Percentiles rank a stretch among this genome's conserved stretches.
phyloP scores from a whole-genome alignment of 2,888 invertebrate genomes.

The Scaptomyza polygonia region DNA sequence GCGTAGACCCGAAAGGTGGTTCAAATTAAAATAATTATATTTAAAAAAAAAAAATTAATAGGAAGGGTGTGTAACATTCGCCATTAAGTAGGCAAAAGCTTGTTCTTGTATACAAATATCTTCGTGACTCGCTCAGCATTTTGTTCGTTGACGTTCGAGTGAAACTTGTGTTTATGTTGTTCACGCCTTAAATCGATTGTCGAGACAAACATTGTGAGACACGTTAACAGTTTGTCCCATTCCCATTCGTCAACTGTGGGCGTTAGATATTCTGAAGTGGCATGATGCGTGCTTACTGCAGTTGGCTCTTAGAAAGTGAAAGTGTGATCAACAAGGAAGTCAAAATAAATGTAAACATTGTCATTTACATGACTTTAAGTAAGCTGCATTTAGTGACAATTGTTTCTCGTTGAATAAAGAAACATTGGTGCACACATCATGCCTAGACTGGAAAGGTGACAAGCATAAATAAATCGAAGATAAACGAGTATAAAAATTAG shows the following conservation, averaged over 20 bases:
- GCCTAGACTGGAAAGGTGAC: neutral
- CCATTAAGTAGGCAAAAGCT: neutral
- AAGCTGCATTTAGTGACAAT: neutral
- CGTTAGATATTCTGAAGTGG: conserved; percentile 38
- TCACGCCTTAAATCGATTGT: conserved; percentile 70
- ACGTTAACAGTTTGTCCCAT: conserved; percentile 26
- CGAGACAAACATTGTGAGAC: conserved; percentile 36
- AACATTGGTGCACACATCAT: neutral
- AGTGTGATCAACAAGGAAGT: conserved; percentile 22
- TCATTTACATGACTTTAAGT: neutral
- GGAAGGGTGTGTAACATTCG: neutral
- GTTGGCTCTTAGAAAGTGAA: conserved; percentile 37
- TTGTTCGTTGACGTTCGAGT: conserved; percentile 50
- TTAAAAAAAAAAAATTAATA: no score
- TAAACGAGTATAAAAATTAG: neutral
- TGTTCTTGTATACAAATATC: conserved; percentile 9
- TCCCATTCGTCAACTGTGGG: conserved; percentile 37
- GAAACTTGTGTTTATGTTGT: conserved; percentile 65
- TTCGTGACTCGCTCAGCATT: conserved; percentile 38
- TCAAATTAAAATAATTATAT: no score
- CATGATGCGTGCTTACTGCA: conserved; percentile 29
- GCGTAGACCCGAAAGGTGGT: no score
- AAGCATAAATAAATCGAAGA: neutral
- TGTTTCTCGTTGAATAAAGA: neutral
- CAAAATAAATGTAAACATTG: conserved; percentile 1